Percentiles rank a stretch among this genome's conserved stretches.
Conservation (phyloP, 2,113 vertebrate genomes). For the Prunella himalayana region DNA sequence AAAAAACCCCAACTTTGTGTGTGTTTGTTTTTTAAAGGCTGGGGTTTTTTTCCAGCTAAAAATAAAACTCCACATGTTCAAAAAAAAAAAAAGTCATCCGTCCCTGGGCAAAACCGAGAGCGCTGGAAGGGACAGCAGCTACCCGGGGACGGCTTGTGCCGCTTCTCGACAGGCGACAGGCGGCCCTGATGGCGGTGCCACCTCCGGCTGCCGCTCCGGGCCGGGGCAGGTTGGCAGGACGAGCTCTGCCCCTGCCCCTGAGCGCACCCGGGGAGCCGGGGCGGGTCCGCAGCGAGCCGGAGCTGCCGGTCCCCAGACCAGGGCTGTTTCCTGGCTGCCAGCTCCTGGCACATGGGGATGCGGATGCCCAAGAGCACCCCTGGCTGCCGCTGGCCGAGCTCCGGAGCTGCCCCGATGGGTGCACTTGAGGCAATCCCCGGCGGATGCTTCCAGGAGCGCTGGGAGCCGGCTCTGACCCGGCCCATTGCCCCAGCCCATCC, state of each 20-base stretch:
- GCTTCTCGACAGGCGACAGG: background rate
- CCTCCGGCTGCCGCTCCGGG: fast-evolving
- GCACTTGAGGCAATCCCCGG: background rate
- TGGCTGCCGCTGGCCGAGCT: fast-evolving
- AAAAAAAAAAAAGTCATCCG: background rate
- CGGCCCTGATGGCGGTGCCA: background rate
- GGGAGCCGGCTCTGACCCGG: background rate
- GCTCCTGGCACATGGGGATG: background rate
- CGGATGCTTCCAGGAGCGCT: background rate
- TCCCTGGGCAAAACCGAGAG: background rate
- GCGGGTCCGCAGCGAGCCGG: fast-evolving
- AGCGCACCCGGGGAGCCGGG: fast-evolving
- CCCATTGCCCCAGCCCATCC: background rate
- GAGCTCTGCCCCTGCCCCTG: fast-evolving
- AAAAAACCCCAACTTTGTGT: background rate
- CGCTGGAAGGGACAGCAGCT: background rate
- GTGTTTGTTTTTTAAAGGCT: slow-evolving; percentile 2
- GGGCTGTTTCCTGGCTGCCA: background rate
- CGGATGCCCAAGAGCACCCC: background rate
- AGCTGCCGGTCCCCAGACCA: background rate
- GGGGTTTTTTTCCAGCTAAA: background rate
- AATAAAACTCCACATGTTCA: background rate
- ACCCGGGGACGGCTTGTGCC: background rate
- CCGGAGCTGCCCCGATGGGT: fast-evolving
- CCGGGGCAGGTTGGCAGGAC: background rate